Conservation (phyloP, 92 coral and sea anemone species). For the Umimayanthus chanpuru region DNA sequence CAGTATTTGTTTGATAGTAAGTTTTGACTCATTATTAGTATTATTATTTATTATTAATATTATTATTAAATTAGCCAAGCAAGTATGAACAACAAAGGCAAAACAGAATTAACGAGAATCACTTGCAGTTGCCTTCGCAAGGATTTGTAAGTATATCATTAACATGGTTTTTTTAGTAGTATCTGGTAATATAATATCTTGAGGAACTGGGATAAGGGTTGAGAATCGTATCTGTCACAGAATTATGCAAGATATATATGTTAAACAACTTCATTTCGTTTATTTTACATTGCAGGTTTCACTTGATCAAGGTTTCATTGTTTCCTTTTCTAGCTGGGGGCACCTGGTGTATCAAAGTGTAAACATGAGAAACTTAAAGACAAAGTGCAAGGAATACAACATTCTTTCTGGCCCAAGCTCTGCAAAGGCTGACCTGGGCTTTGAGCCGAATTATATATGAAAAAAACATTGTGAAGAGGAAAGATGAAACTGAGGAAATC, state of each 20-base stretch:
- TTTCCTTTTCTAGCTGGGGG: conserved; percentile 11
- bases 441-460: conserved; percentile 14
- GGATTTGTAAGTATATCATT: conserved; percentile 42
- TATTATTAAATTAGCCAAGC: background rate
- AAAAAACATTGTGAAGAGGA: conserved; percentile 29
- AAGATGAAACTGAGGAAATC: conserved; percentile 22
- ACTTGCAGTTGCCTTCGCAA: conserved; percentile 7
- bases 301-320: conserved; percentile 16
- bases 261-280: conserved; percentile 15
- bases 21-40: conserved; percentile 15
- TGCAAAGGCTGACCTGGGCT: conserved; percentile 10
- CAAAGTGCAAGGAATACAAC: conserved; percentile 9
- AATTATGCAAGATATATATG: conserved; percentile 11
- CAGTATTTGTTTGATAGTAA: conserved; percentile 33
- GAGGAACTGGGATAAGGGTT: conserved; percentile 29
- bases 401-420: conserved; percentile 10
- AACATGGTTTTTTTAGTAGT: conserved; percentile 11
- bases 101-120: background rate
- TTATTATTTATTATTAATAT: background rate
- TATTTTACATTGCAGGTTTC: conserved; percentile 31
- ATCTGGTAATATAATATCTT: conserved; percentile 8
- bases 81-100: conserved; percentile 16
- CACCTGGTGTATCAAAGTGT: background rate
- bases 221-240: conserved; percentile 18
- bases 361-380: conserved; percentile 8